A percentile compares a stretch with the other conserved stretches of the same genome.
Conservation (phyloP, 2,113 vertebrate species). For the Pluvianellus socialis region DNA sequence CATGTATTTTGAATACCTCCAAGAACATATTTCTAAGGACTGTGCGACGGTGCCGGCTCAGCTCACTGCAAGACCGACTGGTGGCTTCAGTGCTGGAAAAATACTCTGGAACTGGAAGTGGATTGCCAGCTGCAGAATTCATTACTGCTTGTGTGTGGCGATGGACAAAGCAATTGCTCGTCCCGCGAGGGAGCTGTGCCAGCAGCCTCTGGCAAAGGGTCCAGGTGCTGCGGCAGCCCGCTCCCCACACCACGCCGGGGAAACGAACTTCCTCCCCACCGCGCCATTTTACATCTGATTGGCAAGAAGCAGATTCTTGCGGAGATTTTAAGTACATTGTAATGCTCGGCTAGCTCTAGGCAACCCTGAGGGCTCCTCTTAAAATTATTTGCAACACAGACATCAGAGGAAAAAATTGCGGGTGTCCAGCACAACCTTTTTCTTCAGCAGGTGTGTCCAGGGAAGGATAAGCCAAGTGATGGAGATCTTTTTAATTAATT, state of each 20-base stretch:
- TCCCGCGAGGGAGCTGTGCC: too few species aligned
- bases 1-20: fast-evolving
- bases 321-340: neutral
- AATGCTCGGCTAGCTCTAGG: neutral
- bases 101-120: neutral
- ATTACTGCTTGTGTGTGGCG: neutral
- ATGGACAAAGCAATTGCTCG: neutral
- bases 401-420: neutral
- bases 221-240: neutral
- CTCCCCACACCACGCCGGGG: too few species aligned
- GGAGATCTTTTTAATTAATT: neutral
- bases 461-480: neutral
- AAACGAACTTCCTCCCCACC: neutral
- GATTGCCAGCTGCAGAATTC: neutral
- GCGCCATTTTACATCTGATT: fast-evolving
- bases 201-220: neutral
- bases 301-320: neutral
- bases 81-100: neutral
- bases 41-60: fast-evolving
- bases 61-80: neutral
- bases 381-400: neutral
- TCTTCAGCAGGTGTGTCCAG: too few species aligned
- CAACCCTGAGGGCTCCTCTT: neutral
- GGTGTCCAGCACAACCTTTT: neutral
- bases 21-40: fast-evolving